phyloP scores from a whole-genome alignment of 1,140 invertebrate species.

The Zelostemma sp. region DNA sequence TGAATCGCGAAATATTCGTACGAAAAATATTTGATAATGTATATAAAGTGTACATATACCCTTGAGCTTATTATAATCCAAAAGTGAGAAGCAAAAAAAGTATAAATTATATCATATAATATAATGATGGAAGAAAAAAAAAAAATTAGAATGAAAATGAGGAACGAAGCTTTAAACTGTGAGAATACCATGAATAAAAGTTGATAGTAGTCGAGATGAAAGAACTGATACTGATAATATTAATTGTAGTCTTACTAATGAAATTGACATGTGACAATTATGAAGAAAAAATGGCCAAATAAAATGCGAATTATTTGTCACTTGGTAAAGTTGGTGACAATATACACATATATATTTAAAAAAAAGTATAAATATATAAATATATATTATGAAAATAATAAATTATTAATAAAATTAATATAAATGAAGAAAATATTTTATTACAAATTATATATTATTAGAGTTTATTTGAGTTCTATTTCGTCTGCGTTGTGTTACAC shows the following conservation, averaged over 20 bases:
- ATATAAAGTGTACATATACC: conserved; percentile 45
- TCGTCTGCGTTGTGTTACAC: conserved; percentile 53
- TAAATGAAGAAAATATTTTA: conserved; percentile 70
- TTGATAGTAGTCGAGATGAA: conserved; percentile 59
- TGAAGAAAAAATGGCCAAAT: conserved; percentile 71
- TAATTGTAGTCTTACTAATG: conserved; percentile 52
- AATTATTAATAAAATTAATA: conserved; percentile 72
- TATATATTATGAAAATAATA: conserved; percentile 70
- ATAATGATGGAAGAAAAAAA: conserved; percentile 40
- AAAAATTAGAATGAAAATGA: conserved; percentile 57
- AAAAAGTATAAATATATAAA: conserved; percentile 44
- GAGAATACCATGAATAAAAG: conserved; percentile 58
- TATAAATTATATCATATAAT: conserved; percentile 50
- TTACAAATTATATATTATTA: conserved; percentile 69
- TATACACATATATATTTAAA: conserved; percentile 46
- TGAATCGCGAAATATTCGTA: conserved; percentile 42
- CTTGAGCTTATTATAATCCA: conserved; percentile 51
- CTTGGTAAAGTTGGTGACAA: conserved; percentile 47
- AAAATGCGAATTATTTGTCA: conserved; percentile 68
- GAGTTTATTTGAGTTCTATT: conserved; percentile 67
- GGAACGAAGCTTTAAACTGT: conserved; percentile 70
- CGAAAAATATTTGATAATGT: conserved; percentile 44
- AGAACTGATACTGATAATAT: conserved; percentile 60
- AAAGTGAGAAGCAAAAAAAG: conserved; percentile 49
- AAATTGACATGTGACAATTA: conserved; percentile 65